A percentile compares a stretch with the other conserved stretches of the same genome.
Evolutionary conservation across 2,888 invertebrate genomes (phyloP).

Genomic region (Melieria picta): DNA sequence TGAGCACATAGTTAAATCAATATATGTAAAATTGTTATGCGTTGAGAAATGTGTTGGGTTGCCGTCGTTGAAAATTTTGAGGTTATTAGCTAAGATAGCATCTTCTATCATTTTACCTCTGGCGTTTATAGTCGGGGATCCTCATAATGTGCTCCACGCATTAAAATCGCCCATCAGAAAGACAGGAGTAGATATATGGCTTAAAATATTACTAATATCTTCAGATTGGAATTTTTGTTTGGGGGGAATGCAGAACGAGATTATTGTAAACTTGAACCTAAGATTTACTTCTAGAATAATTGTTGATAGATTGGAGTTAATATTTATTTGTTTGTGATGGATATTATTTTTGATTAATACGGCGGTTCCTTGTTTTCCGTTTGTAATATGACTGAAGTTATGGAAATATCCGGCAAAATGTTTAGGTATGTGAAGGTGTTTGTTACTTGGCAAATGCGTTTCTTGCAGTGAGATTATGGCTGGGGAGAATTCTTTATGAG

Average conservation of each 20-base stretch:
- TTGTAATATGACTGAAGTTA: neutral
- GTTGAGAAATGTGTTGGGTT: too few species aligned
- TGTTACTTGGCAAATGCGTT: conserved; percentile 8
- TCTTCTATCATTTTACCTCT: too few species aligned
- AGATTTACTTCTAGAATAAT: conserved; percentile 4
- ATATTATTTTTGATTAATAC: conserved; percentile 2
- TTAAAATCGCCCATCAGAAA: too few species aligned
- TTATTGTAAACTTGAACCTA: neutral
- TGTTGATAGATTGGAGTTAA: neutral
- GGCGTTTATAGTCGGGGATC: too few species aligned
- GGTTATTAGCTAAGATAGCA: too few species aligned
- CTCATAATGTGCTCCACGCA: too few species aligned
- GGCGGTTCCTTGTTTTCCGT: neutral
- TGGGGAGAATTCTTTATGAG: conserved; percentile 17
- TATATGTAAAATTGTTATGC: too few species aligned
- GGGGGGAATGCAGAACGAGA: neutral
- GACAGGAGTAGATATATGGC: too few species aligned
- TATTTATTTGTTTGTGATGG: neutral
- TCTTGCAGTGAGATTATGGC: conserved; percentile 26
- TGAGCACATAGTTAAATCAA: too few species aligned
- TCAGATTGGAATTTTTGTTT: neutral
- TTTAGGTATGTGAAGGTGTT: neutral
- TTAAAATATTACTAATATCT: too few species aligned
- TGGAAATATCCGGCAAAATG: neutral
- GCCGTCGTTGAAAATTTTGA: too few species aligned